Evolutionary conservation across 2,797 vertebrate genomes (phyloP).

Genomic region (Octomys mimax): DNA sequence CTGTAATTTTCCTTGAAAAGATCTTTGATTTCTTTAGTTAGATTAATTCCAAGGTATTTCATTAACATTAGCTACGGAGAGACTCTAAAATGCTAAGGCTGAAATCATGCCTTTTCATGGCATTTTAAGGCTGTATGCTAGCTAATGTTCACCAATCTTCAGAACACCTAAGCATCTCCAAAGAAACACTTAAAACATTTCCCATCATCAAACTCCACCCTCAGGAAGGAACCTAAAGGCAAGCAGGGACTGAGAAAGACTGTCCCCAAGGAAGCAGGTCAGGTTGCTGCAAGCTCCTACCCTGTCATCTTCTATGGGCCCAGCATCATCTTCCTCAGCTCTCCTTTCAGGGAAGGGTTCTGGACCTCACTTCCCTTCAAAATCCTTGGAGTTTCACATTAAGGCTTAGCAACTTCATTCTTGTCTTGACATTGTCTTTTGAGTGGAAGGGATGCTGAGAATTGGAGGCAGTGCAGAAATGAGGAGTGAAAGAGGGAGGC

Average conservation of each 20-base stretch:
- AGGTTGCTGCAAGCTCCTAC: background rate
- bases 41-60: no score
- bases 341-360: background rate
- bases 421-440: background rate
- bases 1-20: no score
- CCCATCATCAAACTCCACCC: background rate
- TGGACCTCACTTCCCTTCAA: background rate
- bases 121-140: background rate
- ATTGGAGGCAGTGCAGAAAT: background rate
- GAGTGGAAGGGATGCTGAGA: background rate
- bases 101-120: background rate
- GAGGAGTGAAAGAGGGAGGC: background rate
- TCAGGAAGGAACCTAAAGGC: background rate
- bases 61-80: background rate
- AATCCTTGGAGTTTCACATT: background rate
- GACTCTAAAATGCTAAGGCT: background rate
- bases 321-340: background rate
- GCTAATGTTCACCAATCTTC: background rate
- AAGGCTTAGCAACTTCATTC: background rate
- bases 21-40: no score
- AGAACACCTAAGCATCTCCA: background rate
- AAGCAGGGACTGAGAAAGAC: background rate
- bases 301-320: fast-evolving
- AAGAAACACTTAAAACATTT: background rate
- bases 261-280: background rate